Evolutionary conservation across 2,113 vertebrate genomes (phyloP).

Genomic region (Paradoxurus hermaphroditus): DNA sequence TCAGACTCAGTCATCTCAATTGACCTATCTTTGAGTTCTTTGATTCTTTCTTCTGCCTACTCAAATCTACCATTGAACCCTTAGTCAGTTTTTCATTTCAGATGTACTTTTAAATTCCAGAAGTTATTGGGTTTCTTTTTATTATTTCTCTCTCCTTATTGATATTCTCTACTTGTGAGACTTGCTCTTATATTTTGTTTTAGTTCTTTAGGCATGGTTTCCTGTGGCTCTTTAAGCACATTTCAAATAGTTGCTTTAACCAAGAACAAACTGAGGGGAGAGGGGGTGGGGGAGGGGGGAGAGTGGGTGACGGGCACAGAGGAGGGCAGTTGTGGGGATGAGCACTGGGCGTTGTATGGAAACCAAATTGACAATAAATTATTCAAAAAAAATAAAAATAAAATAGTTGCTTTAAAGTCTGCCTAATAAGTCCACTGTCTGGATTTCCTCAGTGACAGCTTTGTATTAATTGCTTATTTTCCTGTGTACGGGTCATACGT

Average conservation of each 20-base stretch:
- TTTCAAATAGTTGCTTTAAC: not conserved
- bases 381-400: too few species aligned
- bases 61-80: not conserved
- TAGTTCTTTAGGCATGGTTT: not conserved
- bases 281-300: too few species aligned
- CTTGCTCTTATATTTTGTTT: not conserved
- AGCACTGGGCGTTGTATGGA: too few species aligned
- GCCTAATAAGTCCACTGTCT: not conserved
- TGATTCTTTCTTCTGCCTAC: not conserved
- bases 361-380: too few species aligned
- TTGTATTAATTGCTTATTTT: not conserved
- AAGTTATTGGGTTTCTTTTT: not conserved
- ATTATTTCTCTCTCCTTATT: not conserved
- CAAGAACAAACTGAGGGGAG: too few species aligned
- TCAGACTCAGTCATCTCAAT: not conserved
- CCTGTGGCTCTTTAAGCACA: not conserved
- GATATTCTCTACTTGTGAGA: not conserved
- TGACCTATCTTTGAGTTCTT: not conserved
- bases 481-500: not conserved
- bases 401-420: not conserved
- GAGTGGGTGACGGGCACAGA: too few species aligned
- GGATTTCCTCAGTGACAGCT: not conserved
- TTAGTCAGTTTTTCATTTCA: not conserved
- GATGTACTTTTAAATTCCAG: not conserved
- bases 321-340: too few species aligned